A percentile compares a stretch with the other conserved stretches of the same genome.
Evolutionary conservation across 2,797 vertebrate genomes (phyloP).

Genomic region (Limnodromus scolopaceus): DNA sequence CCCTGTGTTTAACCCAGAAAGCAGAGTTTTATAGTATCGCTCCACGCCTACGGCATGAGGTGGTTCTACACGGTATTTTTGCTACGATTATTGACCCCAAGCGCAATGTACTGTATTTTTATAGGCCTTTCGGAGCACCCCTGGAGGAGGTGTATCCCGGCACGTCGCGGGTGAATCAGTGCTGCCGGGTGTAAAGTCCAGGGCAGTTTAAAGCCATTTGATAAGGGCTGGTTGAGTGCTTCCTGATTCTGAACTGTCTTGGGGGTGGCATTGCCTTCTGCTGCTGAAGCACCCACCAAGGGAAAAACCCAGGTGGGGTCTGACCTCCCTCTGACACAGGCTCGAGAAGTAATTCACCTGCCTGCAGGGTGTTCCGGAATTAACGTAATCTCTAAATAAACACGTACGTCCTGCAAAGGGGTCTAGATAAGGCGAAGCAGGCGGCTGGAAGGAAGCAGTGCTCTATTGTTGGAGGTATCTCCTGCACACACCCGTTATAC

Average conservation of each 20-base stretch:
- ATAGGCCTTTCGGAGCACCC: background rate
- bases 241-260: background rate
- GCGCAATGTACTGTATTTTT: background rate
- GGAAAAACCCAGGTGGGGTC: background rate
- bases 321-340: too few relatives aligned
- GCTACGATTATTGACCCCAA: background rate
- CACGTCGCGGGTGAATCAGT: accelerated
- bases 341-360: background rate
- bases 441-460: background rate
- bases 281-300: background rate
- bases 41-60: background rate
- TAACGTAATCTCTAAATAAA: background rate
- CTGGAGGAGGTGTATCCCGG: background rate
- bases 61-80: background rate
- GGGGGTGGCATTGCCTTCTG: background rate
- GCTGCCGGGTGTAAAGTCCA: background rate
- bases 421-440: background rate
- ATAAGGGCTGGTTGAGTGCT: background rate
- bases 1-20: background rate
- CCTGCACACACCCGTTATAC: background rate
- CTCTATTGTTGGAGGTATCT: background rate
- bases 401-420: accelerated
- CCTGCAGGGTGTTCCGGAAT: background rate
- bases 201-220: background rate
- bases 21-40: background rate